Evolutionary conservation across 1,140 invertebrate species (phyloP).

Genomic region (Chymomyza costata): DNA sequence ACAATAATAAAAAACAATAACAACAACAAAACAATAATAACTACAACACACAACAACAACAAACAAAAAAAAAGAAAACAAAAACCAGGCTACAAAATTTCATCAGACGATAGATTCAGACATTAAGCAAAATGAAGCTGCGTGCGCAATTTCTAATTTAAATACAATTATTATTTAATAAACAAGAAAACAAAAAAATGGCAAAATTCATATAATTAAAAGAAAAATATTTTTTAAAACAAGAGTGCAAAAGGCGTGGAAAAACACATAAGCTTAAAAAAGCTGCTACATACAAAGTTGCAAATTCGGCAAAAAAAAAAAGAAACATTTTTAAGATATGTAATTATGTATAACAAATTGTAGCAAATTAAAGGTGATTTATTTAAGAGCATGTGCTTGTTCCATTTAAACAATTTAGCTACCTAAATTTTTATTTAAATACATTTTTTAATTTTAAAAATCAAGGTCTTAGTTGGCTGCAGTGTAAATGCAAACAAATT

Average conservation of each 20-base stretch:
- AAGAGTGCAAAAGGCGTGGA: slow-evolving; percentile 35
- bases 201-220: slow-evolving; percentile 43
- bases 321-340: slow-evolving; percentile 56
- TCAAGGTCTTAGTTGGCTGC: too few species aligned
- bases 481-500: too few species aligned
- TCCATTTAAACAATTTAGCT: slow-evolving; percentile 51
- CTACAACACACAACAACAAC: slow-evolving; percentile 43
- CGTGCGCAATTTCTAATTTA: slow-evolving; percentile 72
- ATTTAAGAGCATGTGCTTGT: slow-evolving; percentile 63
- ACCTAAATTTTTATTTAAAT: slow-evolving; percentile 41
- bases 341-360: slow-evolving; percentile 67
- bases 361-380: slow-evolving; percentile 70
- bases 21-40: slow-evolving; percentile 34
- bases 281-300: slow-evolving; percentile 7
- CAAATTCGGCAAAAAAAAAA: too few species aligned
- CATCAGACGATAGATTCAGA: slow-evolving; percentile 29
- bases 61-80: slow-evolving; percentile 25
- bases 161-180: slow-evolving; percentile 50
- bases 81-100: slow-evolving; percentile 42
- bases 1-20: slow-evolving; percentile 23
- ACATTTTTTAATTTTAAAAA: slow-evolving; percentile 25
- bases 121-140: slow-evolving; percentile 65
- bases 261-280: slow-evolving; percentile 11
- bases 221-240: slow-evolving; percentile 36
- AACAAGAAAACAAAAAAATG: slow-evolving; percentile 18